Conservation (phyloP, 2,113 vertebrate genomes). For the Mungos mungo region DNA sequence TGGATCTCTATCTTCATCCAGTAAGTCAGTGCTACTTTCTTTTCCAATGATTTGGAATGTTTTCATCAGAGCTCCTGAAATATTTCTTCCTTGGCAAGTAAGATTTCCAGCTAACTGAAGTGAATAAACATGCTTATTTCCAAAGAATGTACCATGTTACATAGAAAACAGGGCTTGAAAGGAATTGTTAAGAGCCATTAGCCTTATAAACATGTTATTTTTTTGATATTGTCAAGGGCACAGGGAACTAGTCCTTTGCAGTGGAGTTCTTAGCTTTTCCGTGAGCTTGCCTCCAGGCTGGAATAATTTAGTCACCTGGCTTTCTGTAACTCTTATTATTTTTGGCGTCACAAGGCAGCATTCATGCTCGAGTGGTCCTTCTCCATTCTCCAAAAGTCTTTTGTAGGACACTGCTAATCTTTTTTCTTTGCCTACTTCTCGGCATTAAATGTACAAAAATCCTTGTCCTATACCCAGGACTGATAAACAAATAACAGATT, state of each 20-base stretch:
- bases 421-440: neutral
- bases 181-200: slow-evolving; percentile 28
- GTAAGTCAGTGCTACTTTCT: neutral
- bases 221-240: slow-evolving; percentile 57
- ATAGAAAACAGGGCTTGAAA: slow-evolving; percentile 57
- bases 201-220: slow-evolving; percentile 56
- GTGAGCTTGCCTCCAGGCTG: slow-evolving; percentile 63
- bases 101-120: slow-evolving; percentile 40
- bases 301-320: slow-evolving; percentile 73
- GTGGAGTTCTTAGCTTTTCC: slow-evolving; percentile 40
- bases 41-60: neutral
- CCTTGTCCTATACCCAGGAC: neutral
- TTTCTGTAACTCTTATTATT: slow-evolving; percentile 64
- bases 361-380: slow-evolving; percentile 55
- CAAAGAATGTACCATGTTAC: slow-evolving; percentile 53
- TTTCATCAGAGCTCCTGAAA: neutral
- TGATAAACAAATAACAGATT: neutral
- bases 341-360: slow-evolving; percentile 62
- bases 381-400: slow-evolving; percentile 47
- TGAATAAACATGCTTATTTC: slow-evolving; percentile 42
- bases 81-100: neutral
- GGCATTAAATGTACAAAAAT: neutral
- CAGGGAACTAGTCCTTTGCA: neutral
- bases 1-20: neutral
- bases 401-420: slow-evolving; percentile 49